These are phyloP conservation scores for Maccullochella peelii DNA, from an alignment of 2,113 vertebrate genomes.

Conservation along the genomic window DNA sequence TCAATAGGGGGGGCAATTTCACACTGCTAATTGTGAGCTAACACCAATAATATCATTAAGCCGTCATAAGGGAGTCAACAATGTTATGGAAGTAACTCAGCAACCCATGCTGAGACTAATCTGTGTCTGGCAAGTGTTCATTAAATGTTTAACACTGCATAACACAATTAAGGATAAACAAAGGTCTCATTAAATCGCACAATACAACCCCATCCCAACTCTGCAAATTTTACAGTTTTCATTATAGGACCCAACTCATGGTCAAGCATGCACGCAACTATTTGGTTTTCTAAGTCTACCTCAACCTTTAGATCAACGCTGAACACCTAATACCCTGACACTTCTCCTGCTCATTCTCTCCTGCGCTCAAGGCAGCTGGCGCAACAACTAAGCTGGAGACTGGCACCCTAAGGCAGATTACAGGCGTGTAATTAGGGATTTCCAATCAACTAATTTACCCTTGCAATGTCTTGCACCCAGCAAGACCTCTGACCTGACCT, in stretches of 20 bases:
- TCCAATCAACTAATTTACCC: conserved; percentile 89
- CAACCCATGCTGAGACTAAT: conserved; percentile 2
- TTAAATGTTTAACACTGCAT: conserved; percentile 13
- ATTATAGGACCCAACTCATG: not conserved
- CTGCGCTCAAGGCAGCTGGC: conserved; percentile 75
- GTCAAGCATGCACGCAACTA: not conserved
- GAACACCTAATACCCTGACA: conserved; percentile 6
- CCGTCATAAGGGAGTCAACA: not conserved
- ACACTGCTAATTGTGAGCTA: conserved; percentile 40
- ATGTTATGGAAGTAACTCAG: not conserved
- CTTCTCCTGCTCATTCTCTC: conserved; percentile 47
- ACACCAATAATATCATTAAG: conserved; percentile 51
- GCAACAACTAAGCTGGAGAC: conserved; percentile 81
- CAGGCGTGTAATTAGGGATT: conserved; percentile 86
- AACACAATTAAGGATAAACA: conserved; percentile 6
- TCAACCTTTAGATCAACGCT: conserved; percentile 16
- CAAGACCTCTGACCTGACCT: conserved; percentile 74
- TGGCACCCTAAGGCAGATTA: conserved; percentile 84
- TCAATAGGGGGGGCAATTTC: conserved; percentile 47
- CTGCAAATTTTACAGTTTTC: not conserved
- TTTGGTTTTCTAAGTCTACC: not conserved
- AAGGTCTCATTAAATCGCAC: not conserved
- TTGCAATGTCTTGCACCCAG: conserved; percentile 72
- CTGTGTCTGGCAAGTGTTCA: conserved; percentile 28
- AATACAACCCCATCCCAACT: not conserved